Base-by-base conservation (phyloP, 1,140 invertebrate species). In the Drosophila burlai region DNA sequence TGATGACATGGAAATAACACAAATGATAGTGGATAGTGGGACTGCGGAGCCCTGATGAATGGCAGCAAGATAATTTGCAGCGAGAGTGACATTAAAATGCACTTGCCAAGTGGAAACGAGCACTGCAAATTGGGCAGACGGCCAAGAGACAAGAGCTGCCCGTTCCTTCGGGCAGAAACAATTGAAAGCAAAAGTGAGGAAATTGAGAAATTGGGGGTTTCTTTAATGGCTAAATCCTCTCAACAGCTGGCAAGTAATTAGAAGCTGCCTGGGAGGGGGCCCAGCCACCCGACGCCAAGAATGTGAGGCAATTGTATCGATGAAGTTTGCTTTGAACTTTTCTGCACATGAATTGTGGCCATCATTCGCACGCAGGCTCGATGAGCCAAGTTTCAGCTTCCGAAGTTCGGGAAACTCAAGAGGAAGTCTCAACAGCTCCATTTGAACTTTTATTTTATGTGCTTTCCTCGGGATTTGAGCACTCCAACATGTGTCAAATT, bases 61-160 rank as follows among this genome's bases (percentile, higher is more conserved):
- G 73, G 59, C 49, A 64, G 78, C 61, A 69, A 80, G 72, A 77
- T 55, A 80, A 83, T 73, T 86, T 80, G 83, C 72, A 57, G 64
- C 55, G 68, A 66, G 81, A 80, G 76, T 71, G 83, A 74, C 76
- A 80, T 87, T 67, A 80, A 86, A 87, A 83, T 81, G 76, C 76
- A 81, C 80, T 87, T 83, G 80, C 71, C 80, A 87, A 87, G 87
- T 73, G 76, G 68, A 86, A 64, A 68, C 38, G 38, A 65, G 24
- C 57, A 29, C 31, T 63, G 38, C 26, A 45, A 46, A 77, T 50
- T 77, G 81, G 83, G 83, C 80, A 63, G 18, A 16, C 55, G 18
- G 81, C 81, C 69, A 83, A 81, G 24, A 60, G 26, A 62, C 40
- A 38, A 47, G 50, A 64, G 42, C 65, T 36, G 2, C 52, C 24